Conservation (phyloP, 1,140 invertebrate genomes). For the Heliconius congener region DNA sequence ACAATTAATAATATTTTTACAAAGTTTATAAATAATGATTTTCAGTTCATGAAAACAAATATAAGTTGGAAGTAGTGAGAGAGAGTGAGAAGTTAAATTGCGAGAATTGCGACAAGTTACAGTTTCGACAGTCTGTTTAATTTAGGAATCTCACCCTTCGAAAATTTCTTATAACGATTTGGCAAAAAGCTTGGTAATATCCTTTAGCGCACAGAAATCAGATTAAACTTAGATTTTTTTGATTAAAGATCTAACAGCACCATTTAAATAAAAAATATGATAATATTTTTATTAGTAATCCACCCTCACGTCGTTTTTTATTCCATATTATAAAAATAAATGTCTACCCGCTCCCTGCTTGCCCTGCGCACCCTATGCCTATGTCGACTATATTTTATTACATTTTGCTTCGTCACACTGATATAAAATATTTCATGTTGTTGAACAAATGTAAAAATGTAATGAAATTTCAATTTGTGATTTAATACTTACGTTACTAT, state of each 20-base stretch:
- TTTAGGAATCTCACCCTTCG: no score
- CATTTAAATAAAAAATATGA: neutral
- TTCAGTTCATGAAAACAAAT: neutral
- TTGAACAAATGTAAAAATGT: neutral
- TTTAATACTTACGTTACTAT: neutral
- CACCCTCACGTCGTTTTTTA: slow-evolving; percentile 9
- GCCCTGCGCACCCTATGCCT: neutral
- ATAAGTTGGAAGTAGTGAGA: neutral
- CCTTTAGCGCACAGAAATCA: neutral
- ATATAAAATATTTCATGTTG: slow-evolving; percentile 7
- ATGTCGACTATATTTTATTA: slow-evolving; percentile 6
- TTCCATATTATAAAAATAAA: slow-evolving; percentile 12
- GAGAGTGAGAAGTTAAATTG: neutral
- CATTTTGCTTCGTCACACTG: neutral
- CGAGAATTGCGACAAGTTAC: neutral
- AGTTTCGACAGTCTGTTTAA: no score
- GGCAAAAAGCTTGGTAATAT: neutral
- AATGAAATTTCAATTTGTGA: neutral
- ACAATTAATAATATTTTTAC: neutral
- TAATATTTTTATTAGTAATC: slow-evolving; percentile 11
- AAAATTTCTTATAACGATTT: no score
- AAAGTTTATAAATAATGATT: neutral
- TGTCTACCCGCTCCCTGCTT: neutral
- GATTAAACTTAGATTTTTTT: neutral
- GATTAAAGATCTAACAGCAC: neutral